Conservation (phyloP, 2,797 vertebrate species). For the Malurus splendens region DNA sequence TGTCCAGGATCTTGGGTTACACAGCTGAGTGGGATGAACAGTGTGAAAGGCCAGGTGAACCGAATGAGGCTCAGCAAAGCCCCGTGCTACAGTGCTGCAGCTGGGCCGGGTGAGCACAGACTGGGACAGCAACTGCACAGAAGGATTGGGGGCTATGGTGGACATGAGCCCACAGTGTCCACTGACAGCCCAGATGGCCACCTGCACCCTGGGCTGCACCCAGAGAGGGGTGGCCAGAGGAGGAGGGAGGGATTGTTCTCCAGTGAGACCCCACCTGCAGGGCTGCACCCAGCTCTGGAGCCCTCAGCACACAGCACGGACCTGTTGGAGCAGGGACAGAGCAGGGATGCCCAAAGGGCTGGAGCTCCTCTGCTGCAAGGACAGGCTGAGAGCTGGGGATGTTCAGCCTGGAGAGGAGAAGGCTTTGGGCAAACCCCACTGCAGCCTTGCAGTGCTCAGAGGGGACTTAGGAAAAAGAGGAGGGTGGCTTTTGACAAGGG, state of each 20-base stretch:
- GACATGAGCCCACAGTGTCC: rapidly evolving
- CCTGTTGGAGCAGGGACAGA: background rate
- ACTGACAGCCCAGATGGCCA: background rate
- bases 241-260: background rate
- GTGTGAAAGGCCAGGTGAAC: background rate
- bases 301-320: rapidly evolving
- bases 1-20: background rate
- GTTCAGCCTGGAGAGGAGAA: background rate
- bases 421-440: background rate
- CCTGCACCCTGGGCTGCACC: rapidly evolving
- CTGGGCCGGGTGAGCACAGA: no score
- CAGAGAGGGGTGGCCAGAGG: no score
- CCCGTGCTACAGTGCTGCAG: background rate
- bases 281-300: background rate
- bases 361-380: background rate
- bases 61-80: background rate
- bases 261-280: rapidly evolving
- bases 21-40: background rate
- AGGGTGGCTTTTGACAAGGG: background rate
- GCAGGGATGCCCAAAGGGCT: background rate
- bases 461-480: background rate
- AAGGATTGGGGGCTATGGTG: background rate
- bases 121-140: background rate
- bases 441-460: background rate
- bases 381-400: background rate